These are phyloP conservation scores for Phengaris alcon DNA, from an alignment of 2,888 invertebrate species.

Conservation along the genomic window DNA sequence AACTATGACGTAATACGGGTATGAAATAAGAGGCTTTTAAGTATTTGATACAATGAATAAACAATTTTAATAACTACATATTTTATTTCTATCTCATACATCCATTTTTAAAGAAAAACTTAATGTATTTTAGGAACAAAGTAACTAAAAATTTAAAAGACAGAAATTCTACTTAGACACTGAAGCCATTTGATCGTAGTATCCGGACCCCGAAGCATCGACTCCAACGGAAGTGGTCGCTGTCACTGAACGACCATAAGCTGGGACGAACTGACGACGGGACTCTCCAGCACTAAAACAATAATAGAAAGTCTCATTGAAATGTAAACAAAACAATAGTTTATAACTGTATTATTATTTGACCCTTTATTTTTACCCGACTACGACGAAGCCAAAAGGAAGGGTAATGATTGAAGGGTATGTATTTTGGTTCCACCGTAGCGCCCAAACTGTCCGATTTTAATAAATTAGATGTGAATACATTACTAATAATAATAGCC, in stretches of 20 bases:
- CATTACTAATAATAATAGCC: too few species aligned
- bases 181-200: constrained; percentile 54
- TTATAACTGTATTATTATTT: too few species aligned
- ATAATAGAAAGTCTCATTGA: background rate
- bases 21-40: constrained; percentile 33
- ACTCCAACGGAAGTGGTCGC: constrained; percentile 53
- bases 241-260: constrained; percentile 46
- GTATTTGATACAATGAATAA: constrained; percentile 12
- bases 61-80: constrained; percentile 10
- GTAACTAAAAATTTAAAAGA: background rate
- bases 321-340: too few species aligned
- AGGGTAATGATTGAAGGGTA: too few species aligned
- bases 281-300: constrained; percentile 49
- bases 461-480: background rate
- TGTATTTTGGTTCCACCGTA: too few species aligned
- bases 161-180: constrained; percentile 38
- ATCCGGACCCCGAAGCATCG: constrained; percentile 52
- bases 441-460: too few species aligned
- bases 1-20: constrained; percentile 30
- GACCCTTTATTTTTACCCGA: too few species aligned
- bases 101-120: constrained; percentile 22
- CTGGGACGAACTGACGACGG: constrained; percentile 46
- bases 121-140: constrained; percentile 3
- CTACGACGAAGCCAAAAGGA: too few species aligned
- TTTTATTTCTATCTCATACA: constrained; percentile 28